phyloP scores from a whole-genome alignment of 2,888 invertebrate species.

The Myathropa florea region DNA sequence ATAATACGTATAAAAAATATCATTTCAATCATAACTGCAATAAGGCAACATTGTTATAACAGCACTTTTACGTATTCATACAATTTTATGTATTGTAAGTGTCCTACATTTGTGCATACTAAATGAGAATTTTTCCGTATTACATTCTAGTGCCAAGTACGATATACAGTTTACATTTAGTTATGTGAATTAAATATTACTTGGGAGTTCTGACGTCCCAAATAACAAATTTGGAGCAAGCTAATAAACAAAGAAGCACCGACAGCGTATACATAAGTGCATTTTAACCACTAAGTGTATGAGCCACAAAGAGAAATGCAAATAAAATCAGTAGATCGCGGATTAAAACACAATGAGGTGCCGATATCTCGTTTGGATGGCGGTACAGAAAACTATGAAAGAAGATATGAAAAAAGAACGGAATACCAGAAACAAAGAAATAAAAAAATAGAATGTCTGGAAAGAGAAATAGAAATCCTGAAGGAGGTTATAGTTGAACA shows the following conservation, averaged over 20 bases:
- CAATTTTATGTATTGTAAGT: background rate
- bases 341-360: background rate
- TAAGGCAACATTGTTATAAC: background rate
- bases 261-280: background rate
- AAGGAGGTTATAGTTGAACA: no score
- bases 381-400: no score
- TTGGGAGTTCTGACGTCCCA: background rate
- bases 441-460: no score
- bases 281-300: background rate
- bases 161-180: no score
- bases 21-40: background rate
- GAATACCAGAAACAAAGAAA: no score
- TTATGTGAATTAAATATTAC: background rate
- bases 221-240: slow-evolving; percentile 17
- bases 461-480: no score
- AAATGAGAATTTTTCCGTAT: background rate
- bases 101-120: background rate
- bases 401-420: no score
- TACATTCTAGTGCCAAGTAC: background rate
- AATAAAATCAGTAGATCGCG: background rate
- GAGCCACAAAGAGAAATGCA: background rate
- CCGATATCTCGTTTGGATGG: no score
- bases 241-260: slow-evolving; percentile 8
- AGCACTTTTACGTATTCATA: background rate
- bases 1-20: no score